Base-by-base conservation (phyloP, 1,140 invertebrate genomes). In the Sipha flava region DNA sequence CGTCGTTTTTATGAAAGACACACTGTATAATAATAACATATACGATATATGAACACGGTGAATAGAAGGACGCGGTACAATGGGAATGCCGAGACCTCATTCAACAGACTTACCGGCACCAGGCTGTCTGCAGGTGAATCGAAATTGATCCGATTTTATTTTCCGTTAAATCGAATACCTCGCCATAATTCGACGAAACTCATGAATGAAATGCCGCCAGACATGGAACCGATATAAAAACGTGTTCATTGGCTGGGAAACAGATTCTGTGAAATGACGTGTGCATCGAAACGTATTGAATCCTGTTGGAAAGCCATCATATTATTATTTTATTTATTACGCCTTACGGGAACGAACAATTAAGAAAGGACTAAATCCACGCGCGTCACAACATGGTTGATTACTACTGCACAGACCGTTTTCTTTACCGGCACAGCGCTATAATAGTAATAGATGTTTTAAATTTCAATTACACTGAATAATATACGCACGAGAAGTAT, bases 91-190 rank as follows among this genome's bases (percentile, higher is more conserved):
- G 34, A 37, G 59, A 21, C 31, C n/a, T 70, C 66, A 70, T 70
- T 45, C 66, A 70, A 45, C 52, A 77, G 73, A 77, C 73, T 77
- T 7, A 29, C 52, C 73, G 73, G 73, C 73, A 77, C 73, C 73
- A 23, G 66, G 47, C 37, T 18, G 70, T 77, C 52, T 70, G 73
- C 73, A 77, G 73, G 73, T 77, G 73, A 43, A 77, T 59, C 73
- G 23, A 59, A 77, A 77, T 77, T 59, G 49, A 77, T 77, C 73
- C 73, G 73, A 57, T 77, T 57, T 59, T 77, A 52, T 26, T 57
- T 59, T 59, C 73, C 72, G 72, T 75, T 34, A 52, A 75, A 52
- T 75, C 45, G 31, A 75, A 75, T 75, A 37, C 31, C 9, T 31
- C 37, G 14, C 5, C 31, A 40, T 59, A 40, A 75, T 77, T 77